phyloP scores from a whole-genome alignment of 2,113 vertebrate species.

The Andinoacara biseriatus region DNA sequence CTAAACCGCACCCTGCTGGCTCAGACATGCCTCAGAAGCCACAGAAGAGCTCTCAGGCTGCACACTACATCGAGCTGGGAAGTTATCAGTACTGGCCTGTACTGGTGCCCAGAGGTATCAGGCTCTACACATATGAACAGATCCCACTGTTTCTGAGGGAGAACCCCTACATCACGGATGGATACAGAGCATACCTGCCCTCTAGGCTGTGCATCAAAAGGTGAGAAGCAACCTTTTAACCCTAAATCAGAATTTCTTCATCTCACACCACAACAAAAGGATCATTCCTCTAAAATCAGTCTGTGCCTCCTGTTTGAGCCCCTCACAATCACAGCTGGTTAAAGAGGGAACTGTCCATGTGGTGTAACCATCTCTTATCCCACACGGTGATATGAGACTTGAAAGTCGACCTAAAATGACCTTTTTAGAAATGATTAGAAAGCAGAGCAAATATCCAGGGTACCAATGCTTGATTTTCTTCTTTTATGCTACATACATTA shows the following conservation, averaged over 20 bases:
- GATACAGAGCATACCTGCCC: slow-evolving; percentile 94
- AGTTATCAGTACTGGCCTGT: slow-evolving; percentile 96
- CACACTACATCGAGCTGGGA: slow-evolving; percentile 95
- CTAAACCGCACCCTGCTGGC: neutral
- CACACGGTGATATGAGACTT: neutral
- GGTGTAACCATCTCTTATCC: neutral
- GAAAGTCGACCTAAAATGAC: neutral
- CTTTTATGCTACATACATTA: neutral
- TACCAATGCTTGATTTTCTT: neutral
- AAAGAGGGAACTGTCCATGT: neutral
- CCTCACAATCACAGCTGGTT: neutral
- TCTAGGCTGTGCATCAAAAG: slow-evolving; percentile 93
- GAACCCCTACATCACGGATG: slow-evolving; percentile 96
- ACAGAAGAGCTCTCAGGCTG: slow-evolving; percentile 85
- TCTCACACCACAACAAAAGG: neutral
- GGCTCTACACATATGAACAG: slow-evolving; percentile 95
- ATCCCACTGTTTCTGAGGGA: slow-evolving; percentile 91
- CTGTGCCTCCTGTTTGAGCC: neutral
- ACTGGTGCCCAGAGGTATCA: slow-evolving; percentile 89
- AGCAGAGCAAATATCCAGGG: neutral
- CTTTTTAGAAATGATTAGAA: neutral
- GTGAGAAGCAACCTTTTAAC: slow-evolving; percentile 58
- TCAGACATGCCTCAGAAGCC: slow-evolving; percentile 87
- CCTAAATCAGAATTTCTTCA: neutral
- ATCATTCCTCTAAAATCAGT: neutral